Conservation (phyloP, 2,113 vertebrate species). For the Notothenia coriiceps region DNA sequence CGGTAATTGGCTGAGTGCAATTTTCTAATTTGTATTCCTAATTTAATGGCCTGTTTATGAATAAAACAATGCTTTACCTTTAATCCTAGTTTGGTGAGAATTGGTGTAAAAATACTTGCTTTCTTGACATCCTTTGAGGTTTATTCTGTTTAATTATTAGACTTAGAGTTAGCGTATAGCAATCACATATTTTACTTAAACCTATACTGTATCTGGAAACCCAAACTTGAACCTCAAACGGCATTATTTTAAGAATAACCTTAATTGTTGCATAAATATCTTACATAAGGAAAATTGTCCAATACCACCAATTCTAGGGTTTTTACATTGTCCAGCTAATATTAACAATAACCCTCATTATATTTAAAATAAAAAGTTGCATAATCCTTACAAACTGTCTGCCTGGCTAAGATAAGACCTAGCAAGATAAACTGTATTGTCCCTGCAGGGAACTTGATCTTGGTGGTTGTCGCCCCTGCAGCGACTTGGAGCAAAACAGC, state of each 20-base stretch:
- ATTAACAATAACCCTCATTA: neutral
- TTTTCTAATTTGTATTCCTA: too few relatives aligned
- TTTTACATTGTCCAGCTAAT: constrained; percentile 4
- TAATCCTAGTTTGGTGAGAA: too few relatives aligned
- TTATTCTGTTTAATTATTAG: too few relatives aligned
- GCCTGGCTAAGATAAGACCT: constrained; percentile 46
- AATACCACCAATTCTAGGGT: neutral
- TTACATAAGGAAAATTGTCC: neutral
- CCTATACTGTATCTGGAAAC: neutral
- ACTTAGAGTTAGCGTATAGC: too few relatives aligned
- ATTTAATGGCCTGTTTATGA: too few relatives aligned
- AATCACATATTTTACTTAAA: too few relatives aligned
- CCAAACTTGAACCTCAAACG: neutral
- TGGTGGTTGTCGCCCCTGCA: neutral
- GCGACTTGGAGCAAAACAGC: constrained; percentile 27
- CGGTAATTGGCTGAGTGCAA: too few relatives aligned
- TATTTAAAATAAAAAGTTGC: constrained; percentile 22
- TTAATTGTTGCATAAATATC: neutral
- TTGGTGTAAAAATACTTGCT: too few relatives aligned
- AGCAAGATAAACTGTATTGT: constrained; percentile 28
- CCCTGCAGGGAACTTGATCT: constrained; percentile 41
- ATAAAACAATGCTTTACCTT: too few relatives aligned
- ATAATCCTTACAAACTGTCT: constrained; percentile 28
- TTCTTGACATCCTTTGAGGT: too few relatives aligned
- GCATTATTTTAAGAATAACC: too few relatives aligned